Evolutionary conservation across 2,113 vertebrate species (phyloP), one percentile per base, ranked within the genome.

Genomic region (Percopsis transmontana): DNA sequence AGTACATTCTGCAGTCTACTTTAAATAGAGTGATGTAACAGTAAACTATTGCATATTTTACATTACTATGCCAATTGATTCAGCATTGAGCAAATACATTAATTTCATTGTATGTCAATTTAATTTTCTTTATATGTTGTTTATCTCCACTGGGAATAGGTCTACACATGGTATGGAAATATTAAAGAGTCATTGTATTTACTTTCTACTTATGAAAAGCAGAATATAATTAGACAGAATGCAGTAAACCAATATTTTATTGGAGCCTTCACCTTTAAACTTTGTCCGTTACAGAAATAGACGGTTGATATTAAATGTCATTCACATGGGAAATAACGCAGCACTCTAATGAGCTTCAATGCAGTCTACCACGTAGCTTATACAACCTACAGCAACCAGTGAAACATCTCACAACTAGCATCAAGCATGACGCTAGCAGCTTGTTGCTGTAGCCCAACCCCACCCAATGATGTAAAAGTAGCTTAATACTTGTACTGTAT

Each of bases 271-370:
- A 54, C 61, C 68, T 82, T 72, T 74, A 80, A 80, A 74, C 45
- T 44, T 20, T 50, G 58, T 62, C 23, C 18, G 57, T 61, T 45
- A 68, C 76, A 70, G 62, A 83, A 85, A 85, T 81, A 83, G 78
- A 76, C 18, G 12, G 70, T 63, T 83, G 66, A 80, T 81, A 84
- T 82, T 77, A 81, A 70, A 82, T 79, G 61, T 82, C 74, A 47
- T 39, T 51, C 68, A 63, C 58, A 19, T 23, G 72, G 75, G 74
- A 86, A 87, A 87, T 81, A 83, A 86, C 76, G 76, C 53, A 2
- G 73, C 66, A 63, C 53, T 15, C 61, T 74, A 72, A 77, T 69
- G 65, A 81, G 77, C 68, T 72, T 54, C 47, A n/a, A 18, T 44
- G 69, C 67, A 58, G 63, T 24, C 51, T 68, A 63, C 45, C 27